Base-by-base conservation (phyloP, 2,888 invertebrate species). In the Rotaria sp. region DNA sequence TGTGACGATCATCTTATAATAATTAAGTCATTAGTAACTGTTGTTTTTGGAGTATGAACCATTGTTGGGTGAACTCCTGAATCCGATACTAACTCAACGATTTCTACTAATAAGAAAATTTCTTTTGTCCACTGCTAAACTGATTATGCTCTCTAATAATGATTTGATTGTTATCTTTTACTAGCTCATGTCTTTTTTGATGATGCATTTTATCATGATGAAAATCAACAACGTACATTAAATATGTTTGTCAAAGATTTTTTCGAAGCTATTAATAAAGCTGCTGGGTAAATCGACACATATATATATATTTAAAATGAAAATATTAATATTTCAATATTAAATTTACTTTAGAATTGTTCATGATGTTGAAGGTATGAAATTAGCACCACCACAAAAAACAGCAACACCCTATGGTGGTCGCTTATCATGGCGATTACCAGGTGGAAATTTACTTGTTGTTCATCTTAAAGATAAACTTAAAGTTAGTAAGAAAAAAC, bases 351-450 rank as follows among this genome's bases (percentile, higher is more conserved):
- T 45, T 80, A 80, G 80, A n/a, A 85, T 87, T 88, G 92, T 92
- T 85, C 21, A 94, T 92, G 90, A 94, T 93, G 97, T 98, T 92
- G 96, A 97, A 90, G 96, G 96, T 0, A 96, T 97, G 90, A 93
- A 95, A 86, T 94, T 98, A 59, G 93, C 95, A 80, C 95, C 97
- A 1, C 96, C 99, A 3, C 96, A 95, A 90, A 97, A 96, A 91
- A 94, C 94, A 87, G 95, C 96, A 0, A 96, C 98, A 0, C 98
- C 98, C 0, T 99, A 98, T 89, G 99, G 99, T n/a, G 99, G 99
- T 84, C 93, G 96, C 86, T 92, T 99, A 87, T 94, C 95, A 0
- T 99, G 97, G 96, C 95, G 95, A 0, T 92, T 99, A 88, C 98
- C 98, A 0, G 98, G 99, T 86, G 97, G 96, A 92, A 99, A 98